phyloP scores from a whole-genome alignment of 2,113 vertebrate species.

The Paralichthys olivaceus region DNA sequence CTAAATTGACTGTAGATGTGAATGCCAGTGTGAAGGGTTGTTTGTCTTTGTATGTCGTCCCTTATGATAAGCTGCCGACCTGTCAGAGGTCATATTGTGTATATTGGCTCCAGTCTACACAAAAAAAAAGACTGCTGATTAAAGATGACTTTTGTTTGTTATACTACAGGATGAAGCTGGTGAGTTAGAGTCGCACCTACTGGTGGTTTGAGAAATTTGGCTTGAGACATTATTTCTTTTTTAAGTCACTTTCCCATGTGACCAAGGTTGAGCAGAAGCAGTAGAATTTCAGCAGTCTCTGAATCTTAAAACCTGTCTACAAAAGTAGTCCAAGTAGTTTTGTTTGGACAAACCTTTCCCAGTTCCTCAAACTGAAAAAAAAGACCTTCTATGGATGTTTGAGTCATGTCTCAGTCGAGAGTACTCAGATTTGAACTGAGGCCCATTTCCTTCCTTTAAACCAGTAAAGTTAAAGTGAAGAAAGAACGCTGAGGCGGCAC shows the following conservation, averaged over 20 bases:
- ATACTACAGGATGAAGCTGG: no score
- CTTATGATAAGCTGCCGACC: no score
- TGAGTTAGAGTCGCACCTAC: no score
- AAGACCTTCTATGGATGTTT: conserved; percentile 13
- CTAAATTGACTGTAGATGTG: no score
- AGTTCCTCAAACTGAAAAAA: neutral
- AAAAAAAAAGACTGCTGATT: neutral
- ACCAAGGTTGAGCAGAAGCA: neutral
- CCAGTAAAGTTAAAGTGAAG: conserved; percentile 68
- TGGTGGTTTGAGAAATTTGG: neutral
- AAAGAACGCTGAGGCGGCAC: conserved; percentile 77
- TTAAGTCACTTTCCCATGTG: neutral
- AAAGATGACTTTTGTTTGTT: neutral
- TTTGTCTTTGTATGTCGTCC: no score
- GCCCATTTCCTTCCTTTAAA: conserved; percentile 76
- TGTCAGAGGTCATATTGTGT: no score
- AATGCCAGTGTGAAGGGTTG: no score
- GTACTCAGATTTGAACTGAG: conserved; percentile 34
- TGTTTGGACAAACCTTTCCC: neutral
- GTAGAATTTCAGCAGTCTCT: neutral
- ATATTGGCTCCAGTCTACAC: neutral
- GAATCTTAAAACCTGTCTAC: neutral
- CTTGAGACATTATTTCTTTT: neutral
- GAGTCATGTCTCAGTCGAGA: conserved; percentile 23
- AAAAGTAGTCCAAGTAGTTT: neutral